phyloP scores from a whole-genome alignment of 2,888 invertebrate genomes.

The Dynastes maya region DNA sequence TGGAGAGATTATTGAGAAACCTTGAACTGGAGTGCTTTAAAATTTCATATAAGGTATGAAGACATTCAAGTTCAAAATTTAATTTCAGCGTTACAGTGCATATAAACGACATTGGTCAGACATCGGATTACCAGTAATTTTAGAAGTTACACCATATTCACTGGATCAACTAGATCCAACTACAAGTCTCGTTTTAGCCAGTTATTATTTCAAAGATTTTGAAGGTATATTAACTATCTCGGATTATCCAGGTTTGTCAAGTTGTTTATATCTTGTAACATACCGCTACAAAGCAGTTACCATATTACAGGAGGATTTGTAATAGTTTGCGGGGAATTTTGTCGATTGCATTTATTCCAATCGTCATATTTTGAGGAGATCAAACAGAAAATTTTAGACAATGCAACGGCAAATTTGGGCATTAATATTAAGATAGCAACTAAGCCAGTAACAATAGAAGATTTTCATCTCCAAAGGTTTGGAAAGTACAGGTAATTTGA shows the following conservation, averaged over 20 bases:
- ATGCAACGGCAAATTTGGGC: slow-evolving; percentile 86
- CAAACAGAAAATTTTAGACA: slow-evolving; percentile 88
- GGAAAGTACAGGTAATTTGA: slow-evolving; percentile 88
- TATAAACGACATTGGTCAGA: slow-evolving; percentile 99
- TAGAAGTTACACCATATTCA: slow-evolving; percentile 94
- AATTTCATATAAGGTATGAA: no score
- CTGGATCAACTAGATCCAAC: slow-evolving; percentile 94
- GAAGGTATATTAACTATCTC: slow-evolving; percentile 86
- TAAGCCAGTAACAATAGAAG: slow-evolving; percentile 86
- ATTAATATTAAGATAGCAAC: slow-evolving; percentile 88
- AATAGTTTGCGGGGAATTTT: slow-evolving; percentile 92
- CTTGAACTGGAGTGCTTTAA: no score
- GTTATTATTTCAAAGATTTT: slow-evolving; percentile 90
- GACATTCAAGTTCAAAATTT: neutral
- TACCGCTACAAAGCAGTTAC: neutral
- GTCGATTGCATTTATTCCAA: slow-evolving; percentile 92
- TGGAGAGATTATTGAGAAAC: no score
- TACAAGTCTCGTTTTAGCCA: slow-evolving; percentile 85
- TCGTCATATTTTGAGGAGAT: slow-evolving; percentile 89
- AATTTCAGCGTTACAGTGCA: slow-evolving; percentile 79
- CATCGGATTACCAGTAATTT: slow-evolving; percentile 86
- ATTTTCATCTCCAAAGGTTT: slow-evolving; percentile 90
- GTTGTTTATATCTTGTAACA: neutral
- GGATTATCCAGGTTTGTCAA: slow-evolving; percentile 81
- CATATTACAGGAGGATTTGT: slow-evolving; percentile 83